Evolutionary conservation across 2,888 invertebrate genomes (phyloP).

Genomic region (Andrena haemorrhoa): DNA sequence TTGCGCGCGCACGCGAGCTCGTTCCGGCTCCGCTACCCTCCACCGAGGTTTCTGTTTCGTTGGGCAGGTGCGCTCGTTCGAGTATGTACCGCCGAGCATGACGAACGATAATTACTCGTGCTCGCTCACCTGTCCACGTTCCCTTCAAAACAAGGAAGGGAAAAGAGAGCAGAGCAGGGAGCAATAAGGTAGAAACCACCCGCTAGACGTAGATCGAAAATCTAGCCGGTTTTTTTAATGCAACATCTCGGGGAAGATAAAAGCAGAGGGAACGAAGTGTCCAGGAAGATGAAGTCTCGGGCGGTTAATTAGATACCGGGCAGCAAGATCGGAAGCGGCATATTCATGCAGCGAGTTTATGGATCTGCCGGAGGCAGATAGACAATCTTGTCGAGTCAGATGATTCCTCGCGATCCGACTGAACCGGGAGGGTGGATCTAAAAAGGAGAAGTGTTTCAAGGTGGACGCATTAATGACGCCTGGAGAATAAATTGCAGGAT

Average conservation of each 20-base stretch:
- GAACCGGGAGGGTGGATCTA: background rate
- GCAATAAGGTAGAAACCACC: slow-evolving; percentile 21
- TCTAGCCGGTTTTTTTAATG: slow-evolving; percentile 9
- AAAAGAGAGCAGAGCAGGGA: no score
- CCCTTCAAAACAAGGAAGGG: background rate
- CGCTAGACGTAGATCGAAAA: slow-evolving; percentile 24
- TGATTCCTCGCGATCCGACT: background rate
- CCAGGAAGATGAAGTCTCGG: background rate
- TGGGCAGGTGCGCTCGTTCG: slow-evolving; percentile 63
- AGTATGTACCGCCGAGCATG: slow-evolving; percentile 66
- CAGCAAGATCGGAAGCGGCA: background rate
- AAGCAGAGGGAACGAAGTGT: background rate
- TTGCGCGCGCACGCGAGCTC: slow-evolving; percentile 67
- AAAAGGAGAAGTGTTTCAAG: background rate
- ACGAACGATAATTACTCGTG: slow-evolving; percentile 71
- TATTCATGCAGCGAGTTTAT: background rate
- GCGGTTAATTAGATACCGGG: background rate
- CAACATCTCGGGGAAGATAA: background rate
- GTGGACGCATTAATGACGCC: background rate
- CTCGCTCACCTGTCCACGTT: slow-evolving; percentile 36
- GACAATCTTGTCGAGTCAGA: slow-evolving; percentile 10
- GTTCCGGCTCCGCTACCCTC: slow-evolving; percentile 29
- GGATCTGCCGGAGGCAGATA: background rate
- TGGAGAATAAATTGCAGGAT: background rate
- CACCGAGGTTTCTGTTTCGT: slow-evolving; percentile 64